Conservation (phyloP, 2,113 vertebrate genomes). For the Microtus montanus region DNA sequence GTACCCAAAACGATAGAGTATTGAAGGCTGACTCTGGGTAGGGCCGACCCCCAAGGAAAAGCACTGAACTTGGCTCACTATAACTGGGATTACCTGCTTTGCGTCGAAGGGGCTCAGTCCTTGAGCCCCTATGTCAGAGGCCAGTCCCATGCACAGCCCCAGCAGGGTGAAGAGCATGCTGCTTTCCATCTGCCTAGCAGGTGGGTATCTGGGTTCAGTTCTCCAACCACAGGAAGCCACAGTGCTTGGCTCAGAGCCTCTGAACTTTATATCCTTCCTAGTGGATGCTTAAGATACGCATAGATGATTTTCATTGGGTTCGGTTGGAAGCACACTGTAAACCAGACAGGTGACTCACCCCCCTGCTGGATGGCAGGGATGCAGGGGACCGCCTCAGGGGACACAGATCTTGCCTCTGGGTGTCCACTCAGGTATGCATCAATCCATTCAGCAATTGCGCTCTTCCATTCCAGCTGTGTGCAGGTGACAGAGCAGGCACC, state of each 20-base stretch:
- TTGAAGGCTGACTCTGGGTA: not conserved
- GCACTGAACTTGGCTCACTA: not conserved
- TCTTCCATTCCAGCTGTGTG: not conserved
- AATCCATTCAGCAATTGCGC: no score
- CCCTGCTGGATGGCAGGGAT: not conserved
- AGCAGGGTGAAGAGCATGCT: not conserved
- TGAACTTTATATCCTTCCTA: not conserved
- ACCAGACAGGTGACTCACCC: not conserved
- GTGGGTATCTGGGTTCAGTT: not conserved
- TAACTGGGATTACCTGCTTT: not conserved
- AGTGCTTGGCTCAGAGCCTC: not conserved
- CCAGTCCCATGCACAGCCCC: not conserved
- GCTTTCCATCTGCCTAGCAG: not conserved
- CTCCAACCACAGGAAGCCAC: not conserved
- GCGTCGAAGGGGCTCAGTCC: not conserved
- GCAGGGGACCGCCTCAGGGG: not conserved
- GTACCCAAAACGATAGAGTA: not conserved
- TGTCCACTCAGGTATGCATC: not conserved
- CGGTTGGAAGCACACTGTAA: not conserved
- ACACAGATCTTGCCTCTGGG: not conserved
- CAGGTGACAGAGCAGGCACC: not conserved
- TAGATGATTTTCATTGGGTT: not conserved
- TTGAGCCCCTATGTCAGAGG: rapidly evolving
- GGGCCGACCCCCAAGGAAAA: not conserved
- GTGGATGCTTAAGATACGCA: not conserved